phyloP scores from a whole-genome alignment of 1,140 invertebrate species.

The Nasonia giraulti region DNA sequence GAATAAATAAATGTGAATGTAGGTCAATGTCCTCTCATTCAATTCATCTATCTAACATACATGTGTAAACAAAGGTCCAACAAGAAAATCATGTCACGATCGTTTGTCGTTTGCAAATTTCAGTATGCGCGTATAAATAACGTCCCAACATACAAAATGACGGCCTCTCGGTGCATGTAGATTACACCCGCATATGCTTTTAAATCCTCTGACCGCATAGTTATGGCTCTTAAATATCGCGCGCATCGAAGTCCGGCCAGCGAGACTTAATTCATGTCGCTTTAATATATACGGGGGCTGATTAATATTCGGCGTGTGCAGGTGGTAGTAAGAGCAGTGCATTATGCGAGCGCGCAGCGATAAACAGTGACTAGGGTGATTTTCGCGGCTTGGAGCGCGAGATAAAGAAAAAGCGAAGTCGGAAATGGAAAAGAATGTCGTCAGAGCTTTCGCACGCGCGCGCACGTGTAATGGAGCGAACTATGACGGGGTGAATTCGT shows the following conservation, averaged over 20 bases:
- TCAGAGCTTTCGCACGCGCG: neutral
- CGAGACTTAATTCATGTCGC: neutral
- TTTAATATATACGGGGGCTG: slow-evolving; percentile 54
- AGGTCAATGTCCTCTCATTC: too few species aligned
- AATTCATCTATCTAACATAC: too few species aligned
- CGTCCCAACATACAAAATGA: neutral
- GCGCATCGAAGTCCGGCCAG: neutral
- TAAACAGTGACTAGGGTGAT: neutral
- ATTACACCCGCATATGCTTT: neutral
- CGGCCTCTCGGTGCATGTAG: slow-evolving; percentile 28
- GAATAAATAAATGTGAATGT: too few species aligned
- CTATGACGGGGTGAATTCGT: slow-evolving; percentile 12
- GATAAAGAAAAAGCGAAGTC: slow-evolving; percentile 21
- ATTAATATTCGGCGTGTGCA: slow-evolving; percentile 66
- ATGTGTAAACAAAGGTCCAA: too few species aligned
- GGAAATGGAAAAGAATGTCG: slow-evolving; percentile 37
- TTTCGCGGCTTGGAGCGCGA: neutral
- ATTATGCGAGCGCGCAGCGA: neutral
- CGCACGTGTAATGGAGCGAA: neutral
- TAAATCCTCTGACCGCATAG: slow-evolving; percentile 15
- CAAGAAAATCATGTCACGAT: too few species aligned
- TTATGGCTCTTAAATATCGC: slow-evolving; percentile 5
- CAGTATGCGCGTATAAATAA: slow-evolving; percentile 31
- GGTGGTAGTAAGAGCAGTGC: neutral
- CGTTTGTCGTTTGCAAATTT: too few species aligned